phyloP scores from a whole-genome alignment of 2,113 vertebrate genomes.

The Pluvialis apricaria region DNA sequence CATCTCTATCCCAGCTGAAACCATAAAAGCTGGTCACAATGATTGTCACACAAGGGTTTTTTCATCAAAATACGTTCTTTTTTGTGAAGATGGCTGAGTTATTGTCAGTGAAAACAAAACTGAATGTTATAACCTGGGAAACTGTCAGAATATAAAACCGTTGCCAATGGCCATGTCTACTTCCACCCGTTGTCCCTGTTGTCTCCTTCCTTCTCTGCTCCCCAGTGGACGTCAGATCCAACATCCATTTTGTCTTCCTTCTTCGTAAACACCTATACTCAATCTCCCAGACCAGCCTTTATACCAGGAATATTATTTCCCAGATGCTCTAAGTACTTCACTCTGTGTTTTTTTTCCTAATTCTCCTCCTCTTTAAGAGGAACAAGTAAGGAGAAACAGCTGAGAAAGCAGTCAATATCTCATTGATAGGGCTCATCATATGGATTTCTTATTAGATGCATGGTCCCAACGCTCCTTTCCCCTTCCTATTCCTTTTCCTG shows the following conservation, averaged over 20 bases:
- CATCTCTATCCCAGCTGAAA: not conserved
- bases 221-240: fast-evolving
- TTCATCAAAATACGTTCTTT: fast-evolving
- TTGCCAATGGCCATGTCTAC: not conserved
- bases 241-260: not conserved
- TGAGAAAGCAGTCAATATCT: not conserved
- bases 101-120: not conserved
- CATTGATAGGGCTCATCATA: not conserved
- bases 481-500: not conserved
- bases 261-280: not conserved
- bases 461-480: not conserved
- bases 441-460: not conserved
- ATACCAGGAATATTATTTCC: not conserved
- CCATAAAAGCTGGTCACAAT: not conserved
- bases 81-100: not conserved
- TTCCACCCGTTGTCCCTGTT: not conserved
- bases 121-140: not conserved
- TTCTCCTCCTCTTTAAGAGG: not conserved
- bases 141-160: not conserved
- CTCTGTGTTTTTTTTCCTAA: not conserved
- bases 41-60: not conserved
- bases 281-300: not conserved
- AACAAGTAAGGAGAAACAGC: not conserved
- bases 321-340: not conserved
- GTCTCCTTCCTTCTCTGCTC: not conserved